Evolutionary conservation across 2,113 vertebrate species (phyloP), one percentile per base, ranked within the genome.

Genomic region (Stercorarius parasiticus): DNA sequence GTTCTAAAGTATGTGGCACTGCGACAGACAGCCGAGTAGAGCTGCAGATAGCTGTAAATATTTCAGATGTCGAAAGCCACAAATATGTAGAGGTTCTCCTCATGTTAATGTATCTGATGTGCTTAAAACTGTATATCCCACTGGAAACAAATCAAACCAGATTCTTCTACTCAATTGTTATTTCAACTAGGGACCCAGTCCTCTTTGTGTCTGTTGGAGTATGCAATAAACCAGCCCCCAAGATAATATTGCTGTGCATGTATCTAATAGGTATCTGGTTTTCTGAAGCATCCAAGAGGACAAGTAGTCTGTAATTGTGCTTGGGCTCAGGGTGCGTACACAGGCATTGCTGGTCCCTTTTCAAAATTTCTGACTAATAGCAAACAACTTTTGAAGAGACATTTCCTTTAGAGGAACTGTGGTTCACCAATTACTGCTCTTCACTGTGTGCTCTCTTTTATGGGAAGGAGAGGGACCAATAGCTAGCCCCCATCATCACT

Each of bases 61-160:
- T 56, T 91, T 82, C 45, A 85, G 82, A 79, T 71, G n/a, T 2
- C 38, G 53, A 82, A 94, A 92, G 62, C 90, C 82, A 88, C 88
- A 90, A 85, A 58, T 78, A 78, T 13, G 26, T 50, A 16, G 83
- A 93, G 85, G 87, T 95, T 94, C 53, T 91, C 62, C 87, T 88
- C 25, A 19, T 43, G 52, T 81, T 92, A 50, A 88, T 78, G 90
- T 77, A 82, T 69, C 78, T 86, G 65, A 55, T 92, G 58, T 58
- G 80, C 86, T 91, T 84, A 55, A 92, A 83, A 90, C 77, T 77
- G 9, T 13, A 78, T 82, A 69, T 91, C 90, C 80, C 59, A 15
- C 34, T 81, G 86, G 90, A 96, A 85, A 62, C 8, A 22, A 96
- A 71, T 40, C 42, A 55, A 77, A 64, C 3, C 20, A 78, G 72